Evolutionary conservation across 1,140 invertebrate genomes (phyloP).

Genomic region (Akabosia matsudoensis): DNA sequence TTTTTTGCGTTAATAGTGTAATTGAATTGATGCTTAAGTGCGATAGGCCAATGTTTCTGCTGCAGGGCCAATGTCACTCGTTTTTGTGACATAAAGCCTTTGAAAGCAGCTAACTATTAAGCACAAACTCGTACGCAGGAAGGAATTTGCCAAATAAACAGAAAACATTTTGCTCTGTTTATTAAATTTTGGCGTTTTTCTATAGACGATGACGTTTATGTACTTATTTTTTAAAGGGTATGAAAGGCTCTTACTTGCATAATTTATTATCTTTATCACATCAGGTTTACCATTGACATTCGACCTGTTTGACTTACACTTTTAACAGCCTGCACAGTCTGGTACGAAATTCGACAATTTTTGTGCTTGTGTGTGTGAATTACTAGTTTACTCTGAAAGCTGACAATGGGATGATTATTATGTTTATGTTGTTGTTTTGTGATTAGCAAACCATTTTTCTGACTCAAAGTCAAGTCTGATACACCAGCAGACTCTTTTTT

Average conservation of each 20-base stretch:
- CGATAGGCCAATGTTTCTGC: not conserved
- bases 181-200: not conserved
- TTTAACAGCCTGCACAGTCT: not conserved
- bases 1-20: constrained; percentile 15
- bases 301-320: constrained; percentile 12
- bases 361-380: too few relatives aligned
- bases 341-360: constrained; percentile 10
- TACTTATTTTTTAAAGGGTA: not conserved
- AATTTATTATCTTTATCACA: constrained; percentile 12
- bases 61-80: constrained; percentile 14
- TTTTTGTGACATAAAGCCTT: too few relatives aligned
- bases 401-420: constrained; percentile 9
- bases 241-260: constrained; percentile 8
- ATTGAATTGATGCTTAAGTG: constrained; percentile 11
- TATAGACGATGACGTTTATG: not conserved
- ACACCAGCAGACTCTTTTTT: too few relatives aligned
- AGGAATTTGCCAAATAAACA: too few relatives aligned
- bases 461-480: constrained; percentile 10
- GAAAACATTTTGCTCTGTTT: constrained; percentile 2
- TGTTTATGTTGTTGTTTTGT: constrained; percentile 3
- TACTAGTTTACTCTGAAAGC: not conserved
- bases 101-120: not conserved
- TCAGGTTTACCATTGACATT: constrained; percentile 17
- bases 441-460: constrained; percentile 7
- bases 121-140: too few relatives aligned